phyloP scores from a whole-genome alignment of 1,140 invertebrate genomes.

The Drosophila bocki region DNA sequence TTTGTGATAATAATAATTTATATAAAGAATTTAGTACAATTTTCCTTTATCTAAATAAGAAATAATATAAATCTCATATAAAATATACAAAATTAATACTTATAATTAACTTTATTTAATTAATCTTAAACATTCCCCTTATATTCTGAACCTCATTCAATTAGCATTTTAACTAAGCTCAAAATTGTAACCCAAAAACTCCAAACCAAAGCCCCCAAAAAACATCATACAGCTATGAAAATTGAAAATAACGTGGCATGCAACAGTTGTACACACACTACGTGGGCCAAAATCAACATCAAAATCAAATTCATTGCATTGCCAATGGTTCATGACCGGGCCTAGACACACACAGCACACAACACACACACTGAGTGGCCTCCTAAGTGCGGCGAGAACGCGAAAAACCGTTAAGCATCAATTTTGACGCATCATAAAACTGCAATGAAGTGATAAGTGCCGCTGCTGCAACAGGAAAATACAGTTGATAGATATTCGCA shows the following conservation, averaged over 20 bases:
- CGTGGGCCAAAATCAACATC: conserved; percentile 57
- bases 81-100: background rate
- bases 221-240: conserved; percentile 10
- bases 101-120: background rate
- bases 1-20: too few relatives aligned
- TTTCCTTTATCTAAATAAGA: background rate
- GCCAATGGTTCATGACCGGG: conserved; percentile 55
- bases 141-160: background rate
- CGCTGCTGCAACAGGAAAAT: conserved; percentile 71
- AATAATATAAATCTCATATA: background rate
- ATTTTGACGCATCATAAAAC: conserved; percentile 84
- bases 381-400: conserved; percentile 73
- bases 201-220: background rate
- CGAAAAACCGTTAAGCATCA: conserved; percentile 83
- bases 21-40: background rate
- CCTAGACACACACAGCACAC: conserved; percentile 18
- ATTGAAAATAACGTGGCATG: conserved; percentile 45
- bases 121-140: background rate
- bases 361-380: conserved; percentile 36
- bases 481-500: conserved; percentile 74
- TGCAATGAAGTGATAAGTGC: conserved; percentile 83
- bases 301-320: conserved; percentile 76
- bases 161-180: conserved; percentile 14
- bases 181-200: background rate
- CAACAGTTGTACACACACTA: conserved; percentile 58